phyloP scores from a whole-genome alignment of 2,888 invertebrate genomes.

The Hydropsyche betteni region DNA sequence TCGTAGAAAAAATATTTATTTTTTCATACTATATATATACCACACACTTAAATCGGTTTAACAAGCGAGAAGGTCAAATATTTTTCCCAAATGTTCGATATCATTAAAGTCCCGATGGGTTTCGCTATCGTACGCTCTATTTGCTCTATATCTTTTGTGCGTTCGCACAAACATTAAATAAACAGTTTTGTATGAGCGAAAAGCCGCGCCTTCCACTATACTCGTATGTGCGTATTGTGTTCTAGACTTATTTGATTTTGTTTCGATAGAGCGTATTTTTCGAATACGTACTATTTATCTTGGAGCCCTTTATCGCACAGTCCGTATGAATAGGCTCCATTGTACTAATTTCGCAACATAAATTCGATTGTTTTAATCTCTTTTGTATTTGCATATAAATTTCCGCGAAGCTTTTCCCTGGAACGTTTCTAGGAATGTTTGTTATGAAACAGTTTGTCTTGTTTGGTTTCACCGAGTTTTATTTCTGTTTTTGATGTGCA shows the following conservation, averaged over 20 bases:
- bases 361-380: too few relatives aligned
- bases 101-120: neutral
- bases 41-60: too few relatives aligned
- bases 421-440: conserved; percentile 11
- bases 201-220: conserved; percentile 20
- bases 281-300: neutral
- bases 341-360: too few relatives aligned
- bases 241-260: neutral
- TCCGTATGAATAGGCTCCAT: neutral
- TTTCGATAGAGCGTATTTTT: neutral
- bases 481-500: conserved; percentile 11
- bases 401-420: neutral
- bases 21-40: neutral
- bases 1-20: too few relatives aligned
- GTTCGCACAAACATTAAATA: conserved; percentile 7
- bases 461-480: conserved; percentile 1
- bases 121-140: conserved; percentile 15
- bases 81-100: neutral
- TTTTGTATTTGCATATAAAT: neutral
- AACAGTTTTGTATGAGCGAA: conserved; percentile 3
- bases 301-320: neutral
- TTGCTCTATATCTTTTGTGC: conserved; percentile 23
- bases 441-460: conserved; percentile 1
- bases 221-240: neutral
- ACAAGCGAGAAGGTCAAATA: neutral